A percentile compares a stretch with the other conserved stretches of the same genome.
Conservation (phyloP, 2,113 vertebrate genomes). For the sheep (Ovis aries) region DNA sequence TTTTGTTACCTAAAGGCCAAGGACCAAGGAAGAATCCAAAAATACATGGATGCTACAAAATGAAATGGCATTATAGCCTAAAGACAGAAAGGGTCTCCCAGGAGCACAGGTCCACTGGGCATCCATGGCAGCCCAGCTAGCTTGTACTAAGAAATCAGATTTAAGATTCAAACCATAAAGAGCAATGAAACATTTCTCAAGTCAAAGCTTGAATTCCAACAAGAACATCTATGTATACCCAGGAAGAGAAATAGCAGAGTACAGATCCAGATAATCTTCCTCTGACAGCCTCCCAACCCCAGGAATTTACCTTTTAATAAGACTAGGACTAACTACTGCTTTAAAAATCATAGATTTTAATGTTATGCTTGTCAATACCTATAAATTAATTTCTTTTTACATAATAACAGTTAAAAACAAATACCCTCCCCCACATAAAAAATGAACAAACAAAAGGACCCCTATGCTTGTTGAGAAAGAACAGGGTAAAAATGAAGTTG, state of each 20-base stretch:
- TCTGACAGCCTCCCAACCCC: not conserved
- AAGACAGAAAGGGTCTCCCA: not conserved
- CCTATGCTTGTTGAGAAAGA: conserved; percentile 27
- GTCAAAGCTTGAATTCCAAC: conserved; percentile 8
- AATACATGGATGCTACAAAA: conserved; percentile 16
- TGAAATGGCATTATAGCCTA: not conserved
- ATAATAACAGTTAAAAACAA: conserved; percentile 37
- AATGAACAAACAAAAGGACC: conserved; percentile 1
- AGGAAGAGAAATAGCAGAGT: conserved; percentile 18
- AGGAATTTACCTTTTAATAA: conserved; percentile 34
- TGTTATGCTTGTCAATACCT: conserved; percentile 1
- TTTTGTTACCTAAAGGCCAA: conserved; percentile 23
- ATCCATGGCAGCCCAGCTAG: not conserved
- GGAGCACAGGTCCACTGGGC: not conserved
- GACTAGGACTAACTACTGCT: conserved; percentile 1
- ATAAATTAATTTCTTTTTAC: conserved; percentile 20
- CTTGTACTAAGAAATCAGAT: not conserved
- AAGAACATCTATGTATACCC: not conserved
- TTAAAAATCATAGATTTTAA: conserved; percentile 36
- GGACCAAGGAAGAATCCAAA: conserved; percentile 23
- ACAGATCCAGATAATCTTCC: not conserved
- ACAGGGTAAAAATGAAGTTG: not conserved
- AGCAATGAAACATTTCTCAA: conserved; percentile 18
- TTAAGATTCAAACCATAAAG: conserved; percentile 37
- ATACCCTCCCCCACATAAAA: not conserved